Evolutionary conservation across 1,140 invertebrate species (phyloP).

Genomic region (Pachypsylla venusta): DNA sequence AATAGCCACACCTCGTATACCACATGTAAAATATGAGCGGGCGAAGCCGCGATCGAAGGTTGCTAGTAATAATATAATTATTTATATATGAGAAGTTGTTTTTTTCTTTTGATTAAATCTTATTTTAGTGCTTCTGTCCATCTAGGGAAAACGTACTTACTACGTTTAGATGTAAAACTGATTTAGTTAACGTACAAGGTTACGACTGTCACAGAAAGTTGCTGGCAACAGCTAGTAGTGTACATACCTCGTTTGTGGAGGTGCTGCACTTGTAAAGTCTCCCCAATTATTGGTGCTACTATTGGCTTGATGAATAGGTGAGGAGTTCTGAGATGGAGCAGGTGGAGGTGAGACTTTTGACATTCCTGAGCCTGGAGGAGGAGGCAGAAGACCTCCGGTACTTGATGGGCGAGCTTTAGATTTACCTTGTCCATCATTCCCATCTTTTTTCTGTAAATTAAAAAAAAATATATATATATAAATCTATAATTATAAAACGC

Average conservation of each 20-base stretch:
- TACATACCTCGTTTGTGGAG: conserved; percentile 31
- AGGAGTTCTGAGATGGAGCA: conserved; percentile 41
- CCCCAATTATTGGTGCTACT: conserved; percentile 43
- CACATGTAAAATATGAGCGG: no score
- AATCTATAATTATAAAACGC: no score
- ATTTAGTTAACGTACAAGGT: conserved; percentile 9
- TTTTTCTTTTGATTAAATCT: no score
- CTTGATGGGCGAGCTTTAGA: conserved; percentile 39
- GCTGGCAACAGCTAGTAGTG: not conserved
- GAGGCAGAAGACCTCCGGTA: conserved; percentile 54
- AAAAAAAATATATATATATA: no score
- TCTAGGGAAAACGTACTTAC: no score
- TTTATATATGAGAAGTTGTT: no score
- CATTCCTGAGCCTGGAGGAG: conserved; percentile 55
- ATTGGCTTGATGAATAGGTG: conserved; percentile 44
- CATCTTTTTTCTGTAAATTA: conserved; percentile 65
- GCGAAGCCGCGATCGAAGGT: no score
- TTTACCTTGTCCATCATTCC: conserved; percentile 47
- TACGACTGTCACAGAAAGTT: conserved; percentile 2
- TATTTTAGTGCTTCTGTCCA: no score
- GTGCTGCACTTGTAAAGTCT: conserved; percentile 52
- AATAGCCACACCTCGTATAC: no score
- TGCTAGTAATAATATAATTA: no score
- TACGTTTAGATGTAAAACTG: no score
- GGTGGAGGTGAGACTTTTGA: conserved; percentile 48